Conservation (phyloP, 2,888 invertebrate species). For the Bellardia bayeri region DNA sequence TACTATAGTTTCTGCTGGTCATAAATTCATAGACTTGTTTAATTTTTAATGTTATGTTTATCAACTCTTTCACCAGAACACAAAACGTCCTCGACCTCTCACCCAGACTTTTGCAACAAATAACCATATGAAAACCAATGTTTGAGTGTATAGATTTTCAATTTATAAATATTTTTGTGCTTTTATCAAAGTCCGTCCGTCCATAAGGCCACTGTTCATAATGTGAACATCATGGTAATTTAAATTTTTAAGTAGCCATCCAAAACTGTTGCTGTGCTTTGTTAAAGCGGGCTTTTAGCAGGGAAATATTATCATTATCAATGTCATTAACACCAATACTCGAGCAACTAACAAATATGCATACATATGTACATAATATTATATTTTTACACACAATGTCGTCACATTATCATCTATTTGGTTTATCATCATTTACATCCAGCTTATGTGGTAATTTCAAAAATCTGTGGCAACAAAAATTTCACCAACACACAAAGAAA, state of each 20-base stretch:
- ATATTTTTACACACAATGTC: not conserved
- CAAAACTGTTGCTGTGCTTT: constrained; percentile 71
- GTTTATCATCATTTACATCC: constrained; percentile 53
- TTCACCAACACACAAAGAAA: not conserved
- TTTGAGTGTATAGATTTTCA: constrained; percentile 14
- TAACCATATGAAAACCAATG: not conserved
- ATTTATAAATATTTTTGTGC: constrained; percentile 49
- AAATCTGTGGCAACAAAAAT: constrained; percentile 63
- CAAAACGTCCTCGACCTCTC: not conserved
- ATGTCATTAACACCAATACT: constrained; percentile 51
- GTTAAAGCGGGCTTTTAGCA: constrained; percentile 64
- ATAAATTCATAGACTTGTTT: constrained; percentile 62
- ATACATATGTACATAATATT: constrained; percentile 5
- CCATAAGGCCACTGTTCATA: constrained; percentile 23
- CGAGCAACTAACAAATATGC: not conserved
- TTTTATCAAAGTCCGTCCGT: not conserved
- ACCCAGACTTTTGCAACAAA: not conserved
- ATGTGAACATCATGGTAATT: constrained; percentile 74
- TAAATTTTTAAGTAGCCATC: constrained; percentile 79
- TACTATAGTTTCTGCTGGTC: constrained; percentile 42
- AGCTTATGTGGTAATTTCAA: constrained; percentile 69
- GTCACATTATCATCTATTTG: constrained; percentile 59
- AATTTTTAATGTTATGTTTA: constrained; percentile 65
- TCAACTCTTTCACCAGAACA: not conserved
- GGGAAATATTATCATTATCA: constrained; percentile 62